Evolutionary conservation across 2,888 invertebrate genomes (phyloP).

Genomic region (Stegana nigrithorax): DNA sequence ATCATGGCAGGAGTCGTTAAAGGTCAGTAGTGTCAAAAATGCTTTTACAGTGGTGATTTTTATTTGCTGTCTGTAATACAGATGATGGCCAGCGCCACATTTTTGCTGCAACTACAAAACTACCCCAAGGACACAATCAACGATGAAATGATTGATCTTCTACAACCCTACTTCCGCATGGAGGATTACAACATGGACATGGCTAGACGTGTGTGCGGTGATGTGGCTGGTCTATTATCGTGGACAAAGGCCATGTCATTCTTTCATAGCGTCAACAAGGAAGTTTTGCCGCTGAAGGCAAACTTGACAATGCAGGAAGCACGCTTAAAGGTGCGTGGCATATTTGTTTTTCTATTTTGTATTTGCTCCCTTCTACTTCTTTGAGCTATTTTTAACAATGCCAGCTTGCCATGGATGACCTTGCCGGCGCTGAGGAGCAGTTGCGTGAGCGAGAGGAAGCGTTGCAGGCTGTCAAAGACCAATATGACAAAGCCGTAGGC

Average conservation of each 20-base stretch:
- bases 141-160: conserved; percentile 94
- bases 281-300: conserved; percentile 93
- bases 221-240: conserved; percentile 92
- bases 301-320: conserved; percentile 93
- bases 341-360: neutral
- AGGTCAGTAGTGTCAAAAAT: conserved; percentile 72
- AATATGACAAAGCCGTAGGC: conserved; percentile 92
- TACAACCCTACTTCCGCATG: conserved; percentile 93
- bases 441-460: conserved; percentile 92
- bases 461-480: conserved; percentile 87
- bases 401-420: conserved; percentile 88
- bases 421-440: conserved; percentile 87
- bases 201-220: conserved; percentile 94
- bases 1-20: conserved; percentile 95
- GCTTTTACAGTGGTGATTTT: neutral
- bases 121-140: conserved; percentile 97
- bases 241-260: conserved; percentile 98
- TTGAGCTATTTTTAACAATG: neutral
- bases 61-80: conserved; percentile 52
- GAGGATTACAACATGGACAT: conserved; percentile 98
- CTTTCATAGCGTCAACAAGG: conserved; percentile 96
- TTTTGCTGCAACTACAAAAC: conserved; percentile 89
- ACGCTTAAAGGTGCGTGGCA: conserved; percentile 75
- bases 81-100: conserved; percentile 97
- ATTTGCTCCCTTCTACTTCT: neutral